Evolutionary conservation across 2,888 invertebrate genomes (phyloP), one percentile per base, ranked within the genome.

Genomic region (Physocephala rufipes): DNA sequence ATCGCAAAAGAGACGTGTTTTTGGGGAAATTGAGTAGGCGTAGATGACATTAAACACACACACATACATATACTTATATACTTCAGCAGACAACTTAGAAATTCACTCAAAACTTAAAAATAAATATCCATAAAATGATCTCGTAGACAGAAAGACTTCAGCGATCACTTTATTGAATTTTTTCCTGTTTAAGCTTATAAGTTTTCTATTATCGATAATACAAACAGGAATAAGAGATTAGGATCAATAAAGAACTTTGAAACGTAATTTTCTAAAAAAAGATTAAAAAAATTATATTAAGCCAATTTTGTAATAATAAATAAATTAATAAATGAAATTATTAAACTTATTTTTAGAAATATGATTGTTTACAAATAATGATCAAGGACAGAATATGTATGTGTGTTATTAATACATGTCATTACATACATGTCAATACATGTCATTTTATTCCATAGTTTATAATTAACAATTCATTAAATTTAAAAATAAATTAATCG

Each of bases 91-190:
- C 4, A 55, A 55, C 1, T 5, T 24, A 55, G n/a, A 21, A 55
- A 12, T 2, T 13, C 24, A 21, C 21, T 55, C 24, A 36, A 36
- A 36, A 24, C 58, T 58, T 24, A 24, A 28, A n/a, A 28, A 26
- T 24, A 58, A 58, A 28, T 15, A 24, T 58, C 28, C 9, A 58
- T 24, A 28, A 26, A 58, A 58, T 58, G 58, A 24, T 15, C 15
- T 24, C 12, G 28, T 26, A 58, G 58, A 58, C 58, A 58, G 58
- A 58, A 28, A 15, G 58, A 58, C 58, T 58, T 58, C 58, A 26
- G 5, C 26, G 12, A 21, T 4, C 53, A 9, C 53, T 58, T 24
- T 28, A 15, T 24, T 45, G 9, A 12, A 45, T 12, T 28, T 13
- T 24, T 24, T 58, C 58, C 13, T 58, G 9, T 24, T 58, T 53